Base-by-base conservation (phyloP, 2,797 vertebrate species). In the Manis javanica region DNA sequence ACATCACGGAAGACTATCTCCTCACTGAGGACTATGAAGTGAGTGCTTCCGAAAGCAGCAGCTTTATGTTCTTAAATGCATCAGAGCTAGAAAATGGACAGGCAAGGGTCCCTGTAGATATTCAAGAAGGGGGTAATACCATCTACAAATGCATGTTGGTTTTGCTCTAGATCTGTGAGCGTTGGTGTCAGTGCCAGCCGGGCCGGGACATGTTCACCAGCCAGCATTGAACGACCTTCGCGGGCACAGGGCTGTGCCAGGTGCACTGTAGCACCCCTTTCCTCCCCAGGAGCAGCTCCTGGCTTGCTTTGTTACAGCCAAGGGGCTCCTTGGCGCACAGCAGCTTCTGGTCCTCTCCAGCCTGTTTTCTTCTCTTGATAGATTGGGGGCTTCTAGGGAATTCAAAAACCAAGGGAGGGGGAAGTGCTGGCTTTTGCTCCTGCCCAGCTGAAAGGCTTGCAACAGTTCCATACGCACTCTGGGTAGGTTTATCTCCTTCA, bases 11-110 rank as follows among this genome's bases (percentile, higher is more conserved):
- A 92, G 99, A 98, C 97, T 99, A 99, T 98, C 99, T 98, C 96
- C 97, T 99, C 97, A 99, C 99, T 37, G 99, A 99, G 77, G 99
- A 99, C 59, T 99, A 98, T 53, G 99, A 99, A 98, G 99, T 99
- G 97, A 98, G 99, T 98, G 95, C 66, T 74, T 46, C 14, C 53
- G 61, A 66, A 81, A 64, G 85, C 39, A 15, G 23, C 78, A 24
- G 59, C 24, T 10, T 18, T 21, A 1, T 46, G 53, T 46, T 46
- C 46, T 11, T 46, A 46, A 31, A 81, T n/a, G 6, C 29, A 57
- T 53, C 59, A 8, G 29, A 74, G 87, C 63, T 34, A 84, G 69
- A 74, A 16, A 57, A 81, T 16, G 64, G 68, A 64, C 66, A 79
- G 96, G 75, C n/a, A 7, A 66, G 91, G 77, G 51, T 39, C 97